Evolutionary conservation across 2,888 invertebrate genomes (phyloP), one percentile per base, ranked within the genome.

Genomic region (Ceratothoa steindachneri): DNA sequence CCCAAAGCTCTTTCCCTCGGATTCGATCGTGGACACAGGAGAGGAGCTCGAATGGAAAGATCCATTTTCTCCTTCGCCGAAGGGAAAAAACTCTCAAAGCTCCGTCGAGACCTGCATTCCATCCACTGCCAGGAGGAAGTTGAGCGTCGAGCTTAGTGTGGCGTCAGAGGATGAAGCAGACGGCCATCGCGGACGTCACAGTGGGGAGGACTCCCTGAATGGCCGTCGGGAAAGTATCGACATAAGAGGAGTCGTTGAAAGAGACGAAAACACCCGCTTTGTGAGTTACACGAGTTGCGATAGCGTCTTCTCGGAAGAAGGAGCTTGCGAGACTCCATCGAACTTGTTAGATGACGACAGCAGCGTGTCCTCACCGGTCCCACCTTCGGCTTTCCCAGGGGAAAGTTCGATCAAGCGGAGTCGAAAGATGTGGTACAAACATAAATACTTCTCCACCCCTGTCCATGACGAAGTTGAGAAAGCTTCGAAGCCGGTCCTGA

Each of bases 361-460:
- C 12, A 15, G 12, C 12, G 24, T 12, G 2, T 41, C 41, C 15
- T 41, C 41, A 7, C 75, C 75, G 27, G 69, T 72, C 1, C 69
- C 75, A 2, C 72, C 75, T n/a, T 68, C 76, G 19, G 73, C 73
- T 28, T 69, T 76, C 27, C 70, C 76, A 4, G 76, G 71, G 27
- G 76, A 76, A 64, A 76, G 76, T 52, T 67, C 69, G 22, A 76
- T 76, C 9, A 76, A 76, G 31, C 73, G 73, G 5, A 70, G 75
- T 22, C 71, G 78, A 15, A 75, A 75, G n/a, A 66, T 75, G 71
- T 78, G 78, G 78, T 78, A 78, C 67, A 73, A 73, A n/a, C 78
- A 78, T 69, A 75, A 78, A 19, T 73, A 78, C 65, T 78, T 78
- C 64, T 73, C 73, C 27, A 78, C 78, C 12, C 78, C 78, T 31